These are phyloP conservation scores for Excalfactoria chinensis DNA, from an alignment of 2,113 vertebrate species.

Conservation along the genomic window DNA sequence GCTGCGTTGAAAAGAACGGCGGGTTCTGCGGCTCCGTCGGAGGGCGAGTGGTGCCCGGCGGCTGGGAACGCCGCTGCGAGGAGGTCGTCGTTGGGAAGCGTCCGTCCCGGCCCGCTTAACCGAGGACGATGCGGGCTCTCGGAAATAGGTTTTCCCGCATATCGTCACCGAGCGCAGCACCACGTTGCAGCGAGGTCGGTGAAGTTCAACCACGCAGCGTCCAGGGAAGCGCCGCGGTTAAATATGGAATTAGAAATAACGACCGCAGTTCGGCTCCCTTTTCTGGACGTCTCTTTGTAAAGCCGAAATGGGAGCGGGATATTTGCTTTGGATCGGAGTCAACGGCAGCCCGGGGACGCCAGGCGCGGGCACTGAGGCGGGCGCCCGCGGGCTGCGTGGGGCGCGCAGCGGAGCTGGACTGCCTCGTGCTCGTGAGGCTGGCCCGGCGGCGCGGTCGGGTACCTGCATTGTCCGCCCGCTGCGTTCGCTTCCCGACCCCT, in stretches of 20 bases:
- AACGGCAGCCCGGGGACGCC: too few relatives aligned
- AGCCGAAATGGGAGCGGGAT: not conserved
- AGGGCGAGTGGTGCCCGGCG: too few relatives aligned
- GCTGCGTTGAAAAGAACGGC: fast-evolving
- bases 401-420: too few relatives aligned
- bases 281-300: not conserved
- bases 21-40: too few relatives aligned
- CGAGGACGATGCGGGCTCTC: not conserved
- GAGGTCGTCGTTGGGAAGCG: too few relatives aligned
- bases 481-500: not conserved
- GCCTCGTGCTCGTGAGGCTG: not conserved
- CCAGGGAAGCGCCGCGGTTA: not conserved
- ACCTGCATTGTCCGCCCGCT: not conserved
- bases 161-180: not conserved
- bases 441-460: not conserved
- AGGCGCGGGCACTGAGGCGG: too few relatives aligned
- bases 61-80: too few relatives aligned
- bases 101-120: too few relatives aligned
- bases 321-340: not conserved
- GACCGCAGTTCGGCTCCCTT: not conserved
- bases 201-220: not conserved
- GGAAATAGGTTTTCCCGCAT: fast-evolving
- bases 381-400: too few relatives aligned
- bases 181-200: not conserved
- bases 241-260: not conserved